phyloP scores from a whole-genome alignment of 2,797 vertebrate genomes.

The Labeo calbasu region DNA sequence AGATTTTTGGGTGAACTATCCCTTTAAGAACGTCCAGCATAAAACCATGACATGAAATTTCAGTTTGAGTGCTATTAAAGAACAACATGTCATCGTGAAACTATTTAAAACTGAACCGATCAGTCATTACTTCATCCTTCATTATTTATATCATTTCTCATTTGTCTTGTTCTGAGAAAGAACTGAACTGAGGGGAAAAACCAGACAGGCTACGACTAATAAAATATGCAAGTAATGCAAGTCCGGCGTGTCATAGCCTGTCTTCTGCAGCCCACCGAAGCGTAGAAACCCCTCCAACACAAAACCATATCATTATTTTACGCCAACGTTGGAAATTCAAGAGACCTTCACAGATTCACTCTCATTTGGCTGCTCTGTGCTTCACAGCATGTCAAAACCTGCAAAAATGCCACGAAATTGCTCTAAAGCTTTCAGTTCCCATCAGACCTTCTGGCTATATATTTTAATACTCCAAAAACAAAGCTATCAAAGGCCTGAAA shows the following conservation, averaged over 20 bases:
- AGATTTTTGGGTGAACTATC: neutral
- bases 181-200: conserved; percentile 4
- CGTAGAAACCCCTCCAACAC: conserved; percentile 31
- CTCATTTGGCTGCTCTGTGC: neutral
- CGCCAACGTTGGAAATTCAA: neutral
- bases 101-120: neutral
- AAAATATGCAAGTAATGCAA: conserved; percentile 9
- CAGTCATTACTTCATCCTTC: neutral
- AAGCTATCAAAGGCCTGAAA: neutral
- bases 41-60: neutral
- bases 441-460: neutral
- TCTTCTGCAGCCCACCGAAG: conserved; percentile 21
- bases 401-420: conserved; percentile 4
- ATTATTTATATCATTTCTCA: neutral
- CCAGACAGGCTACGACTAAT: conserved; percentile 25
- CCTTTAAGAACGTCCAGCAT: neutral
- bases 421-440: neutral
- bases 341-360: neutral
- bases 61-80: neutral
- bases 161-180: neutral
- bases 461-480: neutral
- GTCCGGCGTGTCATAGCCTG: conserved; percentile 2
- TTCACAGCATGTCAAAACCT: conserved; percentile 16
- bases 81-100: neutral
- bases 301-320: conserved; percentile 2